These are phyloP conservation scores for Emmelina monodactyla DNA, from an alignment of 2,888 invertebrate species.

Conservation along the genomic window DNA sequence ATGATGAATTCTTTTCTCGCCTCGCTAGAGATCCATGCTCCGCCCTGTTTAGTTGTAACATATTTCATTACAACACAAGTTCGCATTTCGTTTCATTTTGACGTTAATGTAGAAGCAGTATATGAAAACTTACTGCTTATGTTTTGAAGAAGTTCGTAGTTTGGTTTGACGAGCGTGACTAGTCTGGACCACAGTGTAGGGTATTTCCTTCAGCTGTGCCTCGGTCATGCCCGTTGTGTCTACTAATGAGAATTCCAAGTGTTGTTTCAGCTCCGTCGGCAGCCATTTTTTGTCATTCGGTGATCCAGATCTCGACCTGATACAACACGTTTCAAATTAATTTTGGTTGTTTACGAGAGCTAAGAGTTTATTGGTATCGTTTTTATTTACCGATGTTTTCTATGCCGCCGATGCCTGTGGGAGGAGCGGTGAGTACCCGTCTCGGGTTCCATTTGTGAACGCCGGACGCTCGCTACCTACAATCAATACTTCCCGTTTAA, in stretches of 20 bases:
- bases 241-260: conserved; percentile 86
- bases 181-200: conserved; percentile 87
- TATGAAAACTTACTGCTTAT: conserved; percentile 37
- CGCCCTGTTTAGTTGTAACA: too few relatives aligned
- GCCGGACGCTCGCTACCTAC: conserved; percentile 77
- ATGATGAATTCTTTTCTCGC: conserved; percentile 42
- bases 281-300: conserved; percentile 78
- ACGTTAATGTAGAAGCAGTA: not conserved
- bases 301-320: conserved; percentile 71
- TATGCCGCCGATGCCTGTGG: conserved; percentile 66
- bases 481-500: too few relatives aligned
- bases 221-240: conserved; percentile 91
- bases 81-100: not conserved
- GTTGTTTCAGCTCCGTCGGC: conserved; percentile 80
- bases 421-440: conserved; percentile 63
- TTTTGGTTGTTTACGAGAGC: too few relatives aligned
- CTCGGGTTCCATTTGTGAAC: conserved; percentile 57
- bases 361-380: not conserved
- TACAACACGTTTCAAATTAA: conserved; percentile 1
- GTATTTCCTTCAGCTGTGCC: conserved; percentile 85
- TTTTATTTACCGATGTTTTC: conserved; percentile 63
- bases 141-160: conserved; percentile 52
- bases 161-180: conserved; percentile 69
- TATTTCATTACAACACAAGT: not conserved
- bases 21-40: conserved; percentile 53